Percentiles rank a stretch among this genome's conserved stretches.
Conservation (phyloP, 1,140 invertebrate species). For the Drosophila seguyi region DNA sequence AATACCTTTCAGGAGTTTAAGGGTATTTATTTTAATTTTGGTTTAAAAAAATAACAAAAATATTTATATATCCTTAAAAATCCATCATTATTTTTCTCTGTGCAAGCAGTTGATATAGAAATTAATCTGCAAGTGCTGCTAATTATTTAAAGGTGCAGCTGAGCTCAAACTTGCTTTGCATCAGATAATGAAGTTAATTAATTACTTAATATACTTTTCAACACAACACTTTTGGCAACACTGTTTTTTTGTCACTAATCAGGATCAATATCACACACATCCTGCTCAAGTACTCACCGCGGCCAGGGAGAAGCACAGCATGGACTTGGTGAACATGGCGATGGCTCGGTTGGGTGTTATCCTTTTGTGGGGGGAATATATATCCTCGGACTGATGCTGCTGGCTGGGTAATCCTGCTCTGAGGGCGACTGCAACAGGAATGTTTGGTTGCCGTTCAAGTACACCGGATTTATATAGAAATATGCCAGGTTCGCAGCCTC, state of each 20-base stretch:
- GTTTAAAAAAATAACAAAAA: neutral
- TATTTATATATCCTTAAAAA: neutral
- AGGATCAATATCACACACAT: slow-evolving; percentile 23
- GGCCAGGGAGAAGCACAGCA: slow-evolving; percentile 66
- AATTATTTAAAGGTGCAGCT: slow-evolving; percentile 34
- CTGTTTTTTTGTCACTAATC: slow-evolving; percentile 13
- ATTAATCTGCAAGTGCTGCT: slow-evolving; percentile 8
- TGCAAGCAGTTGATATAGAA: slow-evolving; percentile 9
- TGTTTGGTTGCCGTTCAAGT: slow-evolving; percentile 72
- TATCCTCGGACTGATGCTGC: slow-evolving; percentile 39
- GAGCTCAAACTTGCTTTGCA: slow-evolving; percentile 12
- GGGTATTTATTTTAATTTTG: no score
- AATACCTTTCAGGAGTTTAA: neutral
- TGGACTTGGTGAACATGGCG: slow-evolving; percentile 70
- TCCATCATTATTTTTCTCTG: neutral
- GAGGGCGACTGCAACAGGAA: slow-evolving; percentile 80
- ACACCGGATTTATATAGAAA: slow-evolving; percentile 81
- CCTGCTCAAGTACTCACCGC: slow-evolving; percentile 67
- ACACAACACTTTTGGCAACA: slow-evolving; percentile 23
- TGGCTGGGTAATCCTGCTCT: slow-evolving; percentile 60
- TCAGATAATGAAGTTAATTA: neutral
- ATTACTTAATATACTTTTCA: neutral
- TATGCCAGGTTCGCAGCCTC: slow-evolving; percentile 59
- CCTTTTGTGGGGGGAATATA: slow-evolving; percentile 9
- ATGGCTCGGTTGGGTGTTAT: slow-evolving; percentile 21